Percentiles rank a stretch among this genome's conserved stretches.
Conservation (phyloP, 2,888 invertebrate species). For the Spicauda simplicius region DNA sequence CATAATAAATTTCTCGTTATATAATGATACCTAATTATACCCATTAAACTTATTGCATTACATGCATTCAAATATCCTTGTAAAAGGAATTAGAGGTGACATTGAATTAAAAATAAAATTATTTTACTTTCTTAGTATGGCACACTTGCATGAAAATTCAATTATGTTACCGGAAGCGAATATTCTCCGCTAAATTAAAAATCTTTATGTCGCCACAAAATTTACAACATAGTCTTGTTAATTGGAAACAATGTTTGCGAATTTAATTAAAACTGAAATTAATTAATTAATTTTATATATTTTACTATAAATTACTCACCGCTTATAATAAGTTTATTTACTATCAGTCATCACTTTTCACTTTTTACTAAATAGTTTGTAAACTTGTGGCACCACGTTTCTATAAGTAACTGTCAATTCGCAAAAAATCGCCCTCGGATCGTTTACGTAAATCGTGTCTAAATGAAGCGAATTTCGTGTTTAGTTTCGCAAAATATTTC, state of each 20-base stretch:
- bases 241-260: background rate
- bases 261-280: background rate
- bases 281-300: constrained; percentile 11
- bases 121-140: background rate
- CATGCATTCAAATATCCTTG: constrained; percentile 17
- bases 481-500: background rate
- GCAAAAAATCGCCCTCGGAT: constrained; percentile 40
- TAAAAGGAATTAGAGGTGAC: constrained; percentile 2
- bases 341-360: constrained; percentile 31
- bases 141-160: background rate
- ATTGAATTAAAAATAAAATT: constrained; percentile 2
- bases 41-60: background rate
- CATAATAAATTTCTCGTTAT: constrained; percentile 8
- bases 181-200: constrained; percentile 1
- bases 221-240: background rate
- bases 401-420: constrained; percentile 34
- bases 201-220: background rate
- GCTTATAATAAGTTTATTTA: constrained; percentile 19
- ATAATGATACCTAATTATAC: constrained; percentile 1
- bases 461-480: constrained; percentile 13
- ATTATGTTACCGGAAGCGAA: background rate
- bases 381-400: constrained; percentile 22
- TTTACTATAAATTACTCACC: constrained; percentile 16
- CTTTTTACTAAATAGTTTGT: constrained; percentile 17
- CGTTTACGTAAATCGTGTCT: constrained; percentile 9